These are phyloP conservation scores for Arrhopalites spinosus DNA, from an alignment of 2,888 invertebrate genomes.

Conservation along the genomic window DNA sequence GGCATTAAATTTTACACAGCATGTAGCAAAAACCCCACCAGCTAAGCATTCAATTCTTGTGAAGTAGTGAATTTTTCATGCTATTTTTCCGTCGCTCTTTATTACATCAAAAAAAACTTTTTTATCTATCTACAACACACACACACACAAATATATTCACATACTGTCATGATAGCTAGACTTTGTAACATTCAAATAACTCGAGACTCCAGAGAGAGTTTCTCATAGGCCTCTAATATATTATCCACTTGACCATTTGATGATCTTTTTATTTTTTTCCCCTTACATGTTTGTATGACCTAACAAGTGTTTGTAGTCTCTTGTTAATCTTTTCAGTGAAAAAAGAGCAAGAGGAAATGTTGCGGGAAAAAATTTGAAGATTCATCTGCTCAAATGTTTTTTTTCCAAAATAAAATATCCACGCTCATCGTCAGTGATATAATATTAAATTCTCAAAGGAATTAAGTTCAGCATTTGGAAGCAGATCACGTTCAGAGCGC, in stretches of 20 bases:
- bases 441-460: constrained; percentile 37
- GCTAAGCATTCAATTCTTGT: background rate
- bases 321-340: background rate
- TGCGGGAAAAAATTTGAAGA: constrained; percentile 6
- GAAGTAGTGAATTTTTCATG: too few species aligned
- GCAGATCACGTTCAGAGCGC: constrained; percentile 55
- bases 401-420: constrained; percentile 11
- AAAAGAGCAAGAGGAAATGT: background rate
- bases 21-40: background rate
- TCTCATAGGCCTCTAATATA: too few species aligned
- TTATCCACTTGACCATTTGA: too few species aligned
- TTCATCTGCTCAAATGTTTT: background rate
- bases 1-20: constrained; percentile 10
- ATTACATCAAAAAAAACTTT: too few species aligned
- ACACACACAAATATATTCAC: too few species aligned
- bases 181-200: too few species aligned
- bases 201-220: too few species aligned
- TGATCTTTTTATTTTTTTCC: too few species aligned
- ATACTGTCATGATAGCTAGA: too few species aligned
- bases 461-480: constrained; percentile 51
- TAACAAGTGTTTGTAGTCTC: background rate
- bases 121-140: too few species aligned
- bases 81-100: too few species aligned
- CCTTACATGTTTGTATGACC: too few species aligned
- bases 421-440: constrained; percentile 25